phyloP scores from a whole-genome alignment of 2,888 invertebrate genomes.

The Ophion obscuratus region DNA sequence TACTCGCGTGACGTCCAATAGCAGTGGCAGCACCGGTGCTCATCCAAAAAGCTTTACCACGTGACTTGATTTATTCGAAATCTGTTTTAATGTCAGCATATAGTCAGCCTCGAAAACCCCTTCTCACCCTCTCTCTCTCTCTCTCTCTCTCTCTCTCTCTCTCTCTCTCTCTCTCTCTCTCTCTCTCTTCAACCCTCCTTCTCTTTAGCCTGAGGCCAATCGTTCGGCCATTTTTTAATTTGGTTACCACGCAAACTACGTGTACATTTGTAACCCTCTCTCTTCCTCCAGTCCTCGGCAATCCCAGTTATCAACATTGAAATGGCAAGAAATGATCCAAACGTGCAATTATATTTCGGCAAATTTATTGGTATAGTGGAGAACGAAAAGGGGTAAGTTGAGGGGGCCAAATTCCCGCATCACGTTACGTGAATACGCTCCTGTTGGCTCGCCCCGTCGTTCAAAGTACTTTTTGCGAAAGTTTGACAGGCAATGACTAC shows the following conservation, averaged over 20 bases:
- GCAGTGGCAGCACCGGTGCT: slow-evolving; percentile 23
- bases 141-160: neutral
- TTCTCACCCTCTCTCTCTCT: slow-evolving; percentile 1
- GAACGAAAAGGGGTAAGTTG: slow-evolving; percentile 8
- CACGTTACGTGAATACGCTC: slow-evolving; percentile 22
- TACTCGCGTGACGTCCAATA: slow-evolving; percentile 65
- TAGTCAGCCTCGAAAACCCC: slow-evolving; percentile 15
- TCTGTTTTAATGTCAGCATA: slow-evolving; percentile 47
- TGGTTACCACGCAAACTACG: slow-evolving; percentile 14
- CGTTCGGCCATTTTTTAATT: slow-evolving; percentile 34
- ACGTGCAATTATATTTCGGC: slow-evolving; percentile 46
- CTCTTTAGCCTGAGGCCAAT: neutral
- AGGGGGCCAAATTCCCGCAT: slow-evolving; percentile 8
- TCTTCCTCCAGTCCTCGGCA: too few species aligned
- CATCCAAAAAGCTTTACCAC: slow-evolving; percentile 55
- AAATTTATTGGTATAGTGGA: slow-evolving; percentile 42
- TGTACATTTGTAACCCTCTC: too few species aligned
- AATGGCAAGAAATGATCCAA: too few species aligned
- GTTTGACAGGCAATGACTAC: slow-evolving; percentile 55
- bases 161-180: neutral
- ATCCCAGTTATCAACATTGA: too few species aligned
- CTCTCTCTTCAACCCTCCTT: neutral
- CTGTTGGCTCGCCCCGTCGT: slow-evolving; percentile 13
- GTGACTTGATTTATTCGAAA: slow-evolving; percentile 63
- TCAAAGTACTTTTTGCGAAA: slow-evolving; percentile 55